These are phyloP conservation scores for Calosoma granatense DNA, from an alignment of 1,140 invertebrate genomes.

Conservation along the genomic window DNA sequence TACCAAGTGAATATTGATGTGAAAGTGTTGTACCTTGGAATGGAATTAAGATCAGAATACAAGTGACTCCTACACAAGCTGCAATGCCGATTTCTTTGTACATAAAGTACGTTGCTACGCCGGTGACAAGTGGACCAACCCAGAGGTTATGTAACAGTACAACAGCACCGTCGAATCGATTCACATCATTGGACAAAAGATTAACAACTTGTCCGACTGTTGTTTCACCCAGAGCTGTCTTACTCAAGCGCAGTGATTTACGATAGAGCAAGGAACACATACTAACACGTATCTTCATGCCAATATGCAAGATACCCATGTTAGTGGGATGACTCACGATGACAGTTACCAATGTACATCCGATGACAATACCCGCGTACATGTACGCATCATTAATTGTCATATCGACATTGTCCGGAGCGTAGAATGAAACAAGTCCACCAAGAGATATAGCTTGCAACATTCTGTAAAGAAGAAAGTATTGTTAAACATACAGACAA, in stretches of 20 bases:
- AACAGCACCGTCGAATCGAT: slow-evolving; percentile 55
- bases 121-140: slow-evolving; percentile 65
- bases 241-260: slow-evolving; percentile 57
- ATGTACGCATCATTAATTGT: slow-evolving; percentile 48
- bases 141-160: slow-evolving; percentile 58
- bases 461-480: slow-evolving; percentile 41
- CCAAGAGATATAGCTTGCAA: slow-evolving; percentile 59
- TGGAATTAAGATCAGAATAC: slow-evolving; percentile 71
- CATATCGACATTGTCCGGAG: slow-evolving; percentile 35
- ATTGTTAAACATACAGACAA: neutral
- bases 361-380: slow-evolving; percentile 57
- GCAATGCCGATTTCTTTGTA: slow-evolving; percentile 61
- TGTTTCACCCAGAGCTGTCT: slow-evolving; percentile 62
- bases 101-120: slow-evolving; percentile 63
- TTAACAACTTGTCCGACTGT: slow-evolving; percentile 80
- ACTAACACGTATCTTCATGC: slow-evolving; percentile 65
- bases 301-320: slow-evolving; percentile 58
- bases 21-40: slow-evolving; percentile 48
- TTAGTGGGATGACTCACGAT: slow-evolving; percentile 71
- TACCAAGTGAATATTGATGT: neutral
- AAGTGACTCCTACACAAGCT: slow-evolving; percentile 63
- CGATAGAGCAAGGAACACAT: slow-evolving; percentile 72
- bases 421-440: slow-evolving; percentile 56
- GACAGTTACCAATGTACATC: slow-evolving; percentile 43
- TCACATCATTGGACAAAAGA: slow-evolving; percentile 76